These are phyloP conservation scores for Darevskia mixta DNA, from an alignment of 2,797 vertebrate genomes.

Conservation along the genomic window DNA sequence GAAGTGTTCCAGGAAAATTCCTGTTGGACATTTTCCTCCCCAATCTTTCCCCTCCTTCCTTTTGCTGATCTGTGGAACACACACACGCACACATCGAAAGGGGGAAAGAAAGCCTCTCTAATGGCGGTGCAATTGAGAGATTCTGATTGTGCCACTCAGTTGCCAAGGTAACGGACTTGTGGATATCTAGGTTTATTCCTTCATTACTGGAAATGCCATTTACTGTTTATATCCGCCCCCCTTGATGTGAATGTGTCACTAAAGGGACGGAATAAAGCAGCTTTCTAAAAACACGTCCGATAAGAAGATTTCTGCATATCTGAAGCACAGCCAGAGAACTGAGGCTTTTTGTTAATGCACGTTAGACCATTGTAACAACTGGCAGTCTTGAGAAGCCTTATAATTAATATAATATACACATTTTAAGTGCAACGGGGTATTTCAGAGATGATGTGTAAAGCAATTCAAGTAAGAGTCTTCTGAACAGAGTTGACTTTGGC, in stretches of 20 bases:
- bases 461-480: constrained; percentile 13
- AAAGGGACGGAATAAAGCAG: constrained; percentile 61
- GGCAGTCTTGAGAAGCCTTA: constrained; percentile 47
- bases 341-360: constrained; percentile 49
- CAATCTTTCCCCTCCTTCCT: constrained; percentile 55
- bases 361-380: background rate
- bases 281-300: constrained; percentile 48
- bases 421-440: constrained; percentile 3
- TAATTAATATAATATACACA: constrained; percentile 19
- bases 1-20: constrained; percentile 50
- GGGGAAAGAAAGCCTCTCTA: constrained; percentile 47
- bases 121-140: constrained; percentile 65
- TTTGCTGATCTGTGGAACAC: constrained; percentile 57
- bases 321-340: constrained; percentile 47
- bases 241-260: constrained; percentile 54
- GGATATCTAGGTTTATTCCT: constrained; percentile 73
- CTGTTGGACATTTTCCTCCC: constrained; percentile 44
- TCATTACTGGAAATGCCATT: constrained; percentile 76
- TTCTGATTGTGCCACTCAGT: constrained; percentile 73
- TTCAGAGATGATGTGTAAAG: constrained; percentile 13
- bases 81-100: constrained; percentile 9
- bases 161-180: constrained; percentile 80
- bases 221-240: constrained; percentile 68
- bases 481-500: constrained; percentile 14
- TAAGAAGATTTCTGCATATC: constrained; percentile 60